These are phyloP conservation scores for Aleiodes alternator DNA, from an alignment of 2,888 invertebrate genomes.

Conservation along the genomic window DNA sequence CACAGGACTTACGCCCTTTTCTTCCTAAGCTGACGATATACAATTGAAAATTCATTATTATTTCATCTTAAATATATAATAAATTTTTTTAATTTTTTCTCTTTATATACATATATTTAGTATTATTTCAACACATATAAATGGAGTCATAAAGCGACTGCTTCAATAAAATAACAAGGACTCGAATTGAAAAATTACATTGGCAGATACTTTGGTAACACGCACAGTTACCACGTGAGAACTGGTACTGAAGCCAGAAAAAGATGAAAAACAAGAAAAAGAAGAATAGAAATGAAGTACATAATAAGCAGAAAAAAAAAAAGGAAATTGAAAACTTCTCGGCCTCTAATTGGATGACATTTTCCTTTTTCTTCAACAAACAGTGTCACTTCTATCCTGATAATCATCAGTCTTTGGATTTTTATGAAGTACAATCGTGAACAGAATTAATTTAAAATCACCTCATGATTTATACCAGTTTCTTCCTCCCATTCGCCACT, in stretches of 20 bases:
- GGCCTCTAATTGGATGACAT: constrained; percentile 39
- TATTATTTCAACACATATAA: too few species aligned
- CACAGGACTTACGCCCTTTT: too few species aligned
- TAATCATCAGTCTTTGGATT: constrained; percentile 20
- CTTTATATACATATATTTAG: too few species aligned
- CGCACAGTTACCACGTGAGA: too few species aligned
- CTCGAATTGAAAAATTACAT: too few species aligned
- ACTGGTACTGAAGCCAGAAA: neutral
- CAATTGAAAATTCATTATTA: too few species aligned
- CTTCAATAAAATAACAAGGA: too few species aligned
- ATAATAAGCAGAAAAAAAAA: neutral
- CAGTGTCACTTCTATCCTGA: constrained; percentile 25
- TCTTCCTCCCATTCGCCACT: neutral
- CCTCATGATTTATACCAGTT: constrained; percentile 10
- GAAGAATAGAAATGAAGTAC: constrained; percentile 19
- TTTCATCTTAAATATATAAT: too few species aligned
- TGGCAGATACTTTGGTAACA: too few species aligned
- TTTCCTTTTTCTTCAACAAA: constrained; percentile 14
- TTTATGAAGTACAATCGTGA: constrained; percentile 37
- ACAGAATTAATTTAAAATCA: constrained; percentile 34
- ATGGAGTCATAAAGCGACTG: too few species aligned
- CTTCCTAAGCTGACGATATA: too few species aligned
- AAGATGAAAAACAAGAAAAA: constrained; percentile 19
- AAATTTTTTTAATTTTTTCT: too few species aligned
- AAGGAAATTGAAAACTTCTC: constrained; percentile 12